phyloP scores from a whole-genome alignment of 2,113 vertebrate genomes.

The Poeciliopsis retropinna region DNA sequence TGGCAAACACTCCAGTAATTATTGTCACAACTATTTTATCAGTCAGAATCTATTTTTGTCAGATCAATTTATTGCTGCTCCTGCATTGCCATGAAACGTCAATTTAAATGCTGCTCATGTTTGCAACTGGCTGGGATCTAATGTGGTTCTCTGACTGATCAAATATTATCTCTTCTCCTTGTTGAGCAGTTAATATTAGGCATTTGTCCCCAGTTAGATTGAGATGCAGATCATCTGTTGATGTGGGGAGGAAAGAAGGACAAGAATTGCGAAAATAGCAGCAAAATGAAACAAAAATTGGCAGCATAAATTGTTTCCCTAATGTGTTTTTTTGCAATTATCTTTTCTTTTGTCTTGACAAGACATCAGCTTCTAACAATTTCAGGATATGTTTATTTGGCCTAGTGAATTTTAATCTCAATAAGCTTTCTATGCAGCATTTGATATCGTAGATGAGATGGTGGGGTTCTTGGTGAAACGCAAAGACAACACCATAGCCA shows the following conservation, averaged over 20 bases:
- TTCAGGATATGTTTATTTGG: not conserved
- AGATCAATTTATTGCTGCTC: not conserved
- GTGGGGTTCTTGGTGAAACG: not conserved
- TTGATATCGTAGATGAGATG: not conserved
- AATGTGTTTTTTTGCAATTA: not conserved
- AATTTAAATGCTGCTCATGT: not conserved
- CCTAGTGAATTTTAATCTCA: not conserved
- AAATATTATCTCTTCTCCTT: not conserved
- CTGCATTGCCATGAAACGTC: not conserved
- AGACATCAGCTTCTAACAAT: not conserved
- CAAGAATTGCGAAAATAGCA: not conserved
- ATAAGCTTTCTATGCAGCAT: not conserved
- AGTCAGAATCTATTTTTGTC: not conserved
- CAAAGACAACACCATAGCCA: too few relatives aligned
- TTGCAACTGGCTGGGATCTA: not conserved
- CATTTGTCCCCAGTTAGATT: not conserved
- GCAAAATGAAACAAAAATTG: not conserved
- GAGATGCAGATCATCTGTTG: not conserved
- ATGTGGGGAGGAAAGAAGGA: not conserved
- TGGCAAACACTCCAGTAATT: not conserved
- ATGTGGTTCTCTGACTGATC: conserved; percentile 6
- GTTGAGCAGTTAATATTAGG: not conserved
- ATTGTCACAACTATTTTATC: conserved; percentile 1
- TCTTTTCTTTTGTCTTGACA: not conserved
- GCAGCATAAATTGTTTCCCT: not conserved